Evolutionary conservation across 2,797 vertebrate species (phyloP).

Genomic region (Enteromius treurensis): DNA sequence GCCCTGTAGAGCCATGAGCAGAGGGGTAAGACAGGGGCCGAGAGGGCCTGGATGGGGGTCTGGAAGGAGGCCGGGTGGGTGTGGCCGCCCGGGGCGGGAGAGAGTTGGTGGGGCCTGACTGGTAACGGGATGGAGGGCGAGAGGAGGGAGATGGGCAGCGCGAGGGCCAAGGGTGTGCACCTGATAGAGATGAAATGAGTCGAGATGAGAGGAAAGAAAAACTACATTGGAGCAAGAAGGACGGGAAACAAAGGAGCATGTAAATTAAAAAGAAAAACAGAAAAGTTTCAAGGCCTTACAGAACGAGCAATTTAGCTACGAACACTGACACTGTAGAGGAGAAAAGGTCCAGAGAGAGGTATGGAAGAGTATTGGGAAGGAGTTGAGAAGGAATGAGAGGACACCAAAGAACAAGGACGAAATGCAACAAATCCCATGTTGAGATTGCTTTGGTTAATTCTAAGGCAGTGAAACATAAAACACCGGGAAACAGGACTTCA

Average conservation of each 20-base stretch:
- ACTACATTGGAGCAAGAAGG: neutral
- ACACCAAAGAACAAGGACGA: conserved; percentile 12
- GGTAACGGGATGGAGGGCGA: conserved; percentile 98
- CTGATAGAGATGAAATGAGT: conserved; percentile 77
- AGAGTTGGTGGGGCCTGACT: conserved; percentile 92
- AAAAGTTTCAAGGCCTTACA: neutral
- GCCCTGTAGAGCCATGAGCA: conserved; percentile 94
- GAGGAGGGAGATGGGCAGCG: conserved; percentile 99
- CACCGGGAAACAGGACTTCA: conserved; percentile 12
- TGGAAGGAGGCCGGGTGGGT: conserved; percentile 98
- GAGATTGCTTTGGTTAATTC: conserved; percentile 7
- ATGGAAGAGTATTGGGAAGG: conserved; percentile 8
- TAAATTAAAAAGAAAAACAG: neutral
- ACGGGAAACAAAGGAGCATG: conserved; percentile 22
- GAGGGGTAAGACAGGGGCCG: conserved; percentile 98
- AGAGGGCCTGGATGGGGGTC: conserved; percentile 98
- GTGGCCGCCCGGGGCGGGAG: conserved; percentile 98
- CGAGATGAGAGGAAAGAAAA: conserved; percentile 36
- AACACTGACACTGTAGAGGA: neutral
- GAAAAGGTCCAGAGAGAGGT: neutral
- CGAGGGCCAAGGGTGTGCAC: conserved; percentile 95
- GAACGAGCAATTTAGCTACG: neutral
- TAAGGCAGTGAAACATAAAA: conserved; percentile 14
- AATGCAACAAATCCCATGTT: conserved; percentile 14
- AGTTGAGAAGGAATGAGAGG: neutral